phyloP scores from a whole-genome alignment of 2,888 invertebrate species.

The Hirtodrosophila histrioides region DNA sequence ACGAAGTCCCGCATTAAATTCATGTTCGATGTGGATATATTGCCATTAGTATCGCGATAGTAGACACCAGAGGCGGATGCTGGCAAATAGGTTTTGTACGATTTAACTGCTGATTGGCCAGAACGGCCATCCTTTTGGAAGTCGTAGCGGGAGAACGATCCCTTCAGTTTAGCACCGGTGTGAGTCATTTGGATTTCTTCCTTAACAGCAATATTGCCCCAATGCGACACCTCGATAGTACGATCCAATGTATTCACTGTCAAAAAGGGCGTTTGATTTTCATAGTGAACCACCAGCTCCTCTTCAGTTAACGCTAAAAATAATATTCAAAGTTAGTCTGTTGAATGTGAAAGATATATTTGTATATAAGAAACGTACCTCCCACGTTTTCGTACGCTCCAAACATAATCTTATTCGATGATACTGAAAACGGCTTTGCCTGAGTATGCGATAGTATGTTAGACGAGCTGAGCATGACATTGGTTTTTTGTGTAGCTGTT shows the following conservation, averaged over 20 bases:
- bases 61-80: conserved; percentile 98
- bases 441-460: conserved; percentile 91
- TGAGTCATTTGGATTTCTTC: conserved; percentile 96
- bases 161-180: conserved; percentile 96
- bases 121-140: conserved; percentile 96
- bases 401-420: conserved; percentile 92
- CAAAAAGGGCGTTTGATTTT: conserved; percentile 98
- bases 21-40: conserved; percentile 98
- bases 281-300: conserved; percentile 93
- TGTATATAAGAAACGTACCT: conserved; percentile 56
- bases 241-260: conserved; percentile 95
- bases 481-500: conserved; percentile 92
- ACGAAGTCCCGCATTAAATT: conserved; percentile 94
- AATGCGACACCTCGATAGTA: conserved; percentile 97
- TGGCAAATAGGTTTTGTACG: conserved; percentile 93
- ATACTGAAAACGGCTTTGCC: conserved; percentile 90
- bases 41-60: conserved; percentile 98
- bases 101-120: conserved; percentile 94
- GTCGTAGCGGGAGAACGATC: conserved; percentile 98
- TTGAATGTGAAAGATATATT: too few species aligned
- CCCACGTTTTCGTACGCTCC: conserved; percentile 93
- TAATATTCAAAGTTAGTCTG: neutral
- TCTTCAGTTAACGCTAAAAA: conserved; percentile 85
- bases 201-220: conserved; percentile 99
- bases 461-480: conserved; percentile 90